Conservation (phyloP, 1,140 invertebrate species). For the Drosophila equinoxialis region DNA sequence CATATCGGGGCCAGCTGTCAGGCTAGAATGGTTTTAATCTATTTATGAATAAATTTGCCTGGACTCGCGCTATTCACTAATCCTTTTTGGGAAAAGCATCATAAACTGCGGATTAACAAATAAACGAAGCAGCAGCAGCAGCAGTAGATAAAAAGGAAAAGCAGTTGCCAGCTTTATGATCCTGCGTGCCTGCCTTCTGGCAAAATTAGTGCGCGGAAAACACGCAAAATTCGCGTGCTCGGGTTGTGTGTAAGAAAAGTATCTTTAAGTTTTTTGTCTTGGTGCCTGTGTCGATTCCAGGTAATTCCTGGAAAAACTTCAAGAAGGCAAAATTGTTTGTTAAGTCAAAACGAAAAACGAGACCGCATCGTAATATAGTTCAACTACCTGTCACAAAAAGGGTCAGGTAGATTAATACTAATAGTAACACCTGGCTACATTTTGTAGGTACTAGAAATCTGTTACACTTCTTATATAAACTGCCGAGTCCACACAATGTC, state of each 20-base stretch:
- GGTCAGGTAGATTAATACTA: conserved; percentile 17
- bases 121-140: conserved; percentile 17
- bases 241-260: conserved; percentile 47
- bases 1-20: conserved; percentile 51
- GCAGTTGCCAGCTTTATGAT: conserved; percentile 33
- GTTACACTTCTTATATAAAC: conserved; percentile 31
- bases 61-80: conserved; percentile 19
- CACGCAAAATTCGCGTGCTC: conserved; percentile 71
- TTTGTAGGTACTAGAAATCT: conserved; percentile 30
- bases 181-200: conserved; percentile 28
- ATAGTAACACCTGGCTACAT: conserved; percentile 17
- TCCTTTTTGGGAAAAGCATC: conserved; percentile 34
- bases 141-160: conserved; percentile 59
- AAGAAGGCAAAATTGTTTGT: conserved; percentile 10
- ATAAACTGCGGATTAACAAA: conserved; percentile 48
- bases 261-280: conserved; percentile 24
- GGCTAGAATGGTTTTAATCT: conserved; percentile 57
- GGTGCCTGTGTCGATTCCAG: neutral
- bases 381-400: conserved; percentile 12
- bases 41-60: conserved; percentile 69
- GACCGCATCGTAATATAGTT: conserved; percentile 4
- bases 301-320: conserved; percentile 34
- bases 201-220: conserved; percentile 70
- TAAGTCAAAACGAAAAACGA: conserved; percentile 3
- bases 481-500: neutral